Evolutionary conservation across 1,140 invertebrate genomes (phyloP), one percentile per base, ranked within the genome.

Genomic region (Pogonognathellus flavescens): DNA sequence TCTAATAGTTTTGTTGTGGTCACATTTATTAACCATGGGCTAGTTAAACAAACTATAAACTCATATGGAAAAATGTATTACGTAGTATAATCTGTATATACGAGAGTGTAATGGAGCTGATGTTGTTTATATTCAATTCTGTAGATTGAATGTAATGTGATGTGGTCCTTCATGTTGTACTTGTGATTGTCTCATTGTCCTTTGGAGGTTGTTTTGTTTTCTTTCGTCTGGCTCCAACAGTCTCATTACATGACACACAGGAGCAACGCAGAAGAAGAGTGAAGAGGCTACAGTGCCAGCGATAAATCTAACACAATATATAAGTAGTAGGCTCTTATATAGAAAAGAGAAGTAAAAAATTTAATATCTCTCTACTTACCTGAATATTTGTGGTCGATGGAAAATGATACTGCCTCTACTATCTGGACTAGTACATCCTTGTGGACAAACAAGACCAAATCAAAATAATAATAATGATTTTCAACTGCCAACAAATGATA

Each of bases 391-490:
- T 57, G 80, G 80, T 81, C 53, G 80, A 81, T 81, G 80, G 50
- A 52, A 81, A 81, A 81, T 81, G 55, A 81, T 57, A 57, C 16
- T 20, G 18, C 62, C 62, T 7, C 62, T 41, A 41, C 31, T 3
- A 1, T 41, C 31, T 41, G 31, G 31, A 41, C 31, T 41, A 6
- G 2, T 53, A 52, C n/a, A 53, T 81, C 80, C 18, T 81, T 81
- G 80, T 81, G 80, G 80, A 81, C 80, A 53, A 81, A 81, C 80
- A 55, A 81, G 18, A 81, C 52, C 80, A 81, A 81, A 81, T 81
- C 72, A 80, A 52, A 81, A 81, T 81, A 11, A 57, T 81, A 81
- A 81, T 81, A 57, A 81, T 81, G 80, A 81, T 81, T 81, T 59
- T 81, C 80, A 55, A 81, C 80, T 53, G 22, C 52, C 80, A 53